Evolutionary conservation across 2,113 vertebrate genomes (phyloP).

Genomic region (Bubalus kerabau): DNA sequence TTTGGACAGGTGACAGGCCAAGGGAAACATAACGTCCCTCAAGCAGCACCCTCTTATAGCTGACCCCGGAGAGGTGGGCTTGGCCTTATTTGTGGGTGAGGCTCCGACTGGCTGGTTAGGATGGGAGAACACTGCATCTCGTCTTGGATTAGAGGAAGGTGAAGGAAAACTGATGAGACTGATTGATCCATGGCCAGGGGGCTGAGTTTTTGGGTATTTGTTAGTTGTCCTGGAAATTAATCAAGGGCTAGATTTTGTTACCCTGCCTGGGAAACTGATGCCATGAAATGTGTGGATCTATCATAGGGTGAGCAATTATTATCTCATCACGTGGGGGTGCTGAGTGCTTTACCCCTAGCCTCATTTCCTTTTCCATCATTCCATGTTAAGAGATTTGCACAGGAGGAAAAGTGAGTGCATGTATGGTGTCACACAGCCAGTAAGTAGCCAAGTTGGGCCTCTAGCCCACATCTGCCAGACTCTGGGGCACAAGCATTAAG

Average conservation of each 20-base stretch:
- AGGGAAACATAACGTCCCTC: too few relatives aligned
- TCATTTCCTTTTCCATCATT: neutral
- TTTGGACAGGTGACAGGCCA: neutral
- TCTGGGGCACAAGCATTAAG: too few relatives aligned
- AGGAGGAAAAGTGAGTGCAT: neutral
- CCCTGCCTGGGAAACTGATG: neutral
- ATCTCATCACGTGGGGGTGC: neutral
- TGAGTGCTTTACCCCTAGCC: neutral
- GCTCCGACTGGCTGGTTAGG: neutral
- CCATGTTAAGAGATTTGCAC: neutral
- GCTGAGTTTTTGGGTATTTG: neutral
- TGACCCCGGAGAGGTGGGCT: neutral
- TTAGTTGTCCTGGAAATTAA: neutral
- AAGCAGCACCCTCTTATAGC: fast-evolving
- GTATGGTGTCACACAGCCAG: neutral
- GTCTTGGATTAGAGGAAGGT: neutral
- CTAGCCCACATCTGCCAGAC: neutral
- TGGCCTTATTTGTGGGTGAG: neutral
- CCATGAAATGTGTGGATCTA: neutral
- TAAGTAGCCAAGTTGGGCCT: neutral
- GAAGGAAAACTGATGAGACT: neutral
- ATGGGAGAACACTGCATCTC: neutral
- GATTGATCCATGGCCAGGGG: neutral
- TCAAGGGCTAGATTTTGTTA: neutral
- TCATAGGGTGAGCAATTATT: neutral